Conservation (phyloP, 2,797 vertebrate genomes). For the Crocodylus rhombifer region DNA sequence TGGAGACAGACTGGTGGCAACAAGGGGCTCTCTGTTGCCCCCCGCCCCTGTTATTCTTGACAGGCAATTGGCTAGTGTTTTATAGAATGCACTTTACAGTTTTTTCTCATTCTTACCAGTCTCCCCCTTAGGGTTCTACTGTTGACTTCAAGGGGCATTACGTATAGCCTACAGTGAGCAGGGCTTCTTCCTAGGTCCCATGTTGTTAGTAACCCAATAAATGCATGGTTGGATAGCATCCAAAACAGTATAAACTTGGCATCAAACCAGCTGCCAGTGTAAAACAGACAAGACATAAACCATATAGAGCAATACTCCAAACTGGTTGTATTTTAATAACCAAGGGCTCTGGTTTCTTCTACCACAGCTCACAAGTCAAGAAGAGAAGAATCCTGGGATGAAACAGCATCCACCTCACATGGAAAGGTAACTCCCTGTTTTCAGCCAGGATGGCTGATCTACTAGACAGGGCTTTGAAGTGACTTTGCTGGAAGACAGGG, state of each 20-base stretch:
- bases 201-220: not conserved
- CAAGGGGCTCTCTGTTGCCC: too few relatives aligned
- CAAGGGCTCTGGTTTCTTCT: not conserved
- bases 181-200: not conserved
- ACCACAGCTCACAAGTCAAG: too few relatives aligned
- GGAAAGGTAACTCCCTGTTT: too few relatives aligned
- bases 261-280: not conserved
- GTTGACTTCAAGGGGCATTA: not conserved
- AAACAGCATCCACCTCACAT: too few relatives aligned
- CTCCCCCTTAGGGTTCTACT: not conserved
- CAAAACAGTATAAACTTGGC: not conserved
- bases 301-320: not conserved
- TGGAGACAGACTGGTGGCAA: too few relatives aligned
- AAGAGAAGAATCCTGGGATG: too few relatives aligned
- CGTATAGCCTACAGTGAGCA: not conserved
- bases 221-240: rapidly evolving
- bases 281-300: not conserved
- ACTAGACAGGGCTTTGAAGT: too few relatives aligned
- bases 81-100: not conserved
- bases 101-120: not conserved
- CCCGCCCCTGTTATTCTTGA: not conserved
- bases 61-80: not conserved
- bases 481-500: too few relatives aligned
- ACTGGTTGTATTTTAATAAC: not conserved
- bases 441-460: too few relatives aligned